phyloP scores from a whole-genome alignment of 2,113 vertebrate species.

The Tricholaema leucomelas region DNA sequence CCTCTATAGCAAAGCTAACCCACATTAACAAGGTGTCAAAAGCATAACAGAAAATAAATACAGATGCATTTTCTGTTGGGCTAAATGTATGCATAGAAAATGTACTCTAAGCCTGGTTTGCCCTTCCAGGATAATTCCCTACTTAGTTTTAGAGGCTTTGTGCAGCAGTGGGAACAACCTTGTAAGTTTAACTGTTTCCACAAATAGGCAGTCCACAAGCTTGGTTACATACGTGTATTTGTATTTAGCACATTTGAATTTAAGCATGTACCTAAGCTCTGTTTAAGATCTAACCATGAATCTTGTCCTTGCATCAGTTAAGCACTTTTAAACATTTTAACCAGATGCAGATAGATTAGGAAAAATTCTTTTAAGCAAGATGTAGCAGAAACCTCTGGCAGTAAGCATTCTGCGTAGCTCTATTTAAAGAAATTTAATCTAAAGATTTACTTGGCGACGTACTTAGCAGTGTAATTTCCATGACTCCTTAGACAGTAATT shows the following conservation, averaged over 20 bases:
- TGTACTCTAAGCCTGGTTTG: not conserved
- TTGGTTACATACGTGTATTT: not conserved
- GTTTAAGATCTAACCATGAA: not conserved
- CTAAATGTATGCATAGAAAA: not conserved
- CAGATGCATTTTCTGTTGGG: not conserved
- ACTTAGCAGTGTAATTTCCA: not conserved
- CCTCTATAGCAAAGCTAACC: not conserved
- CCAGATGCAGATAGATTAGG: not conserved
- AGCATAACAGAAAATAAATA: not conserved
- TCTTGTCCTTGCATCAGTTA: not conserved
- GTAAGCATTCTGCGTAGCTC: not conserved
- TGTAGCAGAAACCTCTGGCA: not conserved
- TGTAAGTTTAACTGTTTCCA: not conserved
- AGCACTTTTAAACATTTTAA: not conserved
- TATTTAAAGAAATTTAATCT: slow-evolving; percentile 15
- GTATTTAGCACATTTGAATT: not conserved
- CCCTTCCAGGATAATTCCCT: not conserved
- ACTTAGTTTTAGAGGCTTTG: not conserved
- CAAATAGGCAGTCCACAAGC: not conserved
- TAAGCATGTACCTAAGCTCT: not conserved
- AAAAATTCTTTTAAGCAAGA: not conserved
- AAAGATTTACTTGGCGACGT: not conserved
- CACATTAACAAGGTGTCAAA: not conserved
- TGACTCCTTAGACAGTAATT: slow-evolving; percentile 17
- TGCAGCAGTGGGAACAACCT: not conserved